Conservation (phyloP, 2,113 vertebrate genomes). For the Serinus canaria region DNA sequence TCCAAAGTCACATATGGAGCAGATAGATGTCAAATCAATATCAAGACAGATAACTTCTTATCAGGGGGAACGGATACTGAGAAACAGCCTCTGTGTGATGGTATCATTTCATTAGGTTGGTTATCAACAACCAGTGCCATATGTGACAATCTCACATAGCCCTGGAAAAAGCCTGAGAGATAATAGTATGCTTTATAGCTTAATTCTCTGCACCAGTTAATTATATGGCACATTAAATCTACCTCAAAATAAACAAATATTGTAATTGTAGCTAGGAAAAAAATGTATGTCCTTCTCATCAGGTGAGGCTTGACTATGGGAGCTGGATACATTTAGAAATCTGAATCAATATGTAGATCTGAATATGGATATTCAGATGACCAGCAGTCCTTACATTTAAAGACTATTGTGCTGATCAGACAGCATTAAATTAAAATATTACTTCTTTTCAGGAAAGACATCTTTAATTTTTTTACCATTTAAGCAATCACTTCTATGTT, state of each 20-base stretch:
- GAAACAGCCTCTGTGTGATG: conserved; percentile 53
- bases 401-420: not conserved
- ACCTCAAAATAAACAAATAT: conserved; percentile 68
- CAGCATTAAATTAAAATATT: not conserved
- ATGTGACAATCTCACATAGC: conserved; percentile 31
- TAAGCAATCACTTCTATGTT: not conserved
- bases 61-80: conserved; percentile 60
- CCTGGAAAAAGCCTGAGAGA: conserved; percentile 19
- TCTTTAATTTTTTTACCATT: not conserved
- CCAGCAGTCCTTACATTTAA: not conserved
- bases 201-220: conserved; percentile 61
- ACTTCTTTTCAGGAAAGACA: not conserved
- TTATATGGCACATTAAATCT: conserved; percentile 66
- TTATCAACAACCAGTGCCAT: conserved; percentile 57
- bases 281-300: not conserved
- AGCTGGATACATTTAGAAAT: not conserved
- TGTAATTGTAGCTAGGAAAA: conserved; percentile 5
- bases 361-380: not conserved
- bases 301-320: not conserved
- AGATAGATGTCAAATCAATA: conserved; percentile 76
- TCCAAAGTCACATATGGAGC: conserved; percentile 64
- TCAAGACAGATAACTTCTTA: conserved; percentile 70
- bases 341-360: not conserved
- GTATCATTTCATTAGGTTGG: conserved; percentile 68
- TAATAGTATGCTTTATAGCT: conserved; percentile 21